Conservation (phyloP, 2,888 invertebrate genomes). For the Pterobdella sp. region DNA sequence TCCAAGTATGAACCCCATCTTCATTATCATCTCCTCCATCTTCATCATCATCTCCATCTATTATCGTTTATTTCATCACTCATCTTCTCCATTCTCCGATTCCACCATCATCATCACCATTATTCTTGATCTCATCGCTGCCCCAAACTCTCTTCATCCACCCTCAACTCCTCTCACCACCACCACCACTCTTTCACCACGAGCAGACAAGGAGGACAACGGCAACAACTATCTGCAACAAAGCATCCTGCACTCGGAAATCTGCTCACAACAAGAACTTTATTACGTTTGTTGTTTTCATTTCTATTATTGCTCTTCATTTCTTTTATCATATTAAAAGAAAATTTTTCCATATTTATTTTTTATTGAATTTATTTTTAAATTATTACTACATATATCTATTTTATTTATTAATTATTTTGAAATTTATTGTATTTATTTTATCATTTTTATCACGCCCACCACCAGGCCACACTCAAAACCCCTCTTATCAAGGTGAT, state of each 20-base stretch:
- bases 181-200: neutral
- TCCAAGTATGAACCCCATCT: neutral
- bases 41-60: neutral
- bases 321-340: neutral
- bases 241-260: neutral
- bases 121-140: neutral
- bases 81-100: neutral
- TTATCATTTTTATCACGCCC: too few species aligned
- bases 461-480: conserved; percentile 21
- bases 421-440: too few species aligned
- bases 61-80: neutral
- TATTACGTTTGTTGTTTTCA: neutral
- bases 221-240: conserved; percentile 25
- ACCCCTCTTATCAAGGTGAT: conserved; percentile 18
- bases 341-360: too few species aligned
- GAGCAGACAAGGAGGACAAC: conserved; percentile 11
- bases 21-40: neutral
- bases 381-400: too few species aligned
- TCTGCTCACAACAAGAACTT: neutral
- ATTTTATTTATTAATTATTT: too few species aligned
- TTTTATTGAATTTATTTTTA: too few species aligned
- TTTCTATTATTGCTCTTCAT: neutral
- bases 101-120: neutral
- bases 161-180: too few species aligned
- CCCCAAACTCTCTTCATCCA: too few species aligned